These are phyloP conservation scores for Anaspis maculata DNA, from an alignment of 2,888 invertebrate species.

Conservation along the genomic window DNA sequence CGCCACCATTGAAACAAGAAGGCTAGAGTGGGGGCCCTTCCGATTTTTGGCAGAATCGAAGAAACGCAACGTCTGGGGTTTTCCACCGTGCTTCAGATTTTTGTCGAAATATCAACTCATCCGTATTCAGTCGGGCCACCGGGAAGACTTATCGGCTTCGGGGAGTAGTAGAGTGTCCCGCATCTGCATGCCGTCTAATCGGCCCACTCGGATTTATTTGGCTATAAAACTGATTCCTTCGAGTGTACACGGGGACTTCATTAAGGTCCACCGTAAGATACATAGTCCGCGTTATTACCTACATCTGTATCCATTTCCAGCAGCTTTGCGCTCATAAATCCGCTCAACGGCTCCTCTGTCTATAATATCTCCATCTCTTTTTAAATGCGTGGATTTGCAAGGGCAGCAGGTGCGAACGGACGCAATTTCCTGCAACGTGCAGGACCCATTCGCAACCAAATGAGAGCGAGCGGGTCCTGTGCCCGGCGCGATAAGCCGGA, in stretches of 20 bases:
- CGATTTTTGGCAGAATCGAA: too few relatives aligned
- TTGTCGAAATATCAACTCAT: too few relatives aligned
- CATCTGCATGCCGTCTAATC: slow-evolving; percentile 40
- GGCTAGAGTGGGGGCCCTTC: too few relatives aligned
- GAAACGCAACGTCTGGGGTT: too few relatives aligned
- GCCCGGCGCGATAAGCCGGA: too few relatives aligned
- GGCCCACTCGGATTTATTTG: slow-evolving; percentile 36
- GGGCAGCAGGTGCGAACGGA: slow-evolving; percentile 8
- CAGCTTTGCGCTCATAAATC: slow-evolving; percentile 32
- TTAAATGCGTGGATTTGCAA: slow-evolving; percentile 5
- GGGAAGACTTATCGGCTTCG: too few relatives aligned
- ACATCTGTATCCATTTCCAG: slow-evolving; percentile 40
- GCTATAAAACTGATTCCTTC: slow-evolving; percentile 40
- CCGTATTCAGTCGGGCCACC: too few relatives aligned
- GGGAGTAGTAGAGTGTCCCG: slow-evolving; percentile 29
- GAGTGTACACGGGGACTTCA: slow-evolving; percentile 38
- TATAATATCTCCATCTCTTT: slow-evolving; percentile 11
- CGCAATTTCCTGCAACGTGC: slow-evolving; percentile 2
- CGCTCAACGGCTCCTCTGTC: slow-evolving; percentile 11
- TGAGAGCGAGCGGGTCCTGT: too few relatives aligned
- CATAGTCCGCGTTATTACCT: slow-evolving; percentile 40
- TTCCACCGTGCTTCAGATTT: too few relatives aligned
- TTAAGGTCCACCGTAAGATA: slow-evolving; percentile 38
- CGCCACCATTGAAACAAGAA: too few relatives aligned
- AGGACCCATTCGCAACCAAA: too few relatives aligned